phyloP scores from a whole-genome alignment of 35 echinoderm and acorn worm species.

The Heliocidaris erythrogramma region DNA sequence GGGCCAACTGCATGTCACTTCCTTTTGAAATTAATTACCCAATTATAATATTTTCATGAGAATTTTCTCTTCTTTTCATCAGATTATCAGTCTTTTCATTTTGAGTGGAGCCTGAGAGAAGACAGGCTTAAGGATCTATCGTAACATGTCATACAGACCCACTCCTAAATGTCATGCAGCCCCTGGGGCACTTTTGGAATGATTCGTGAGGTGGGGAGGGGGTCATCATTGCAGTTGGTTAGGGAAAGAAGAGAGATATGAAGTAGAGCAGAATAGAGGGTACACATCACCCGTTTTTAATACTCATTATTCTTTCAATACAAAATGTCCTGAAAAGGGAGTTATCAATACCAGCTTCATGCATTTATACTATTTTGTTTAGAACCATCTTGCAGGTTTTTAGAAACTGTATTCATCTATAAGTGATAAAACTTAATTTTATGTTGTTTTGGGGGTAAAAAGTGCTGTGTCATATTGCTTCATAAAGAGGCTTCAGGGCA shows the following conservation, averaged over 20 bases:
- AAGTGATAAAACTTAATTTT: too few relatives aligned
- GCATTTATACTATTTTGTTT: too few relatives aligned
- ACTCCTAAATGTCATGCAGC: neutral
- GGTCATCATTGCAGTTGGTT: neutral
- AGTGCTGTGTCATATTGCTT: too few relatives aligned
- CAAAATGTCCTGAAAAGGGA: too few relatives aligned
- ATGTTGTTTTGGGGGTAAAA: too few relatives aligned
- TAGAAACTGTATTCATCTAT: too few relatives aligned
- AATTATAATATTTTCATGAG: neutral
- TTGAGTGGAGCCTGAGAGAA: neutral
- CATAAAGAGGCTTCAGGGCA: too few relatives aligned
- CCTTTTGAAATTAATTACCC: neutral
- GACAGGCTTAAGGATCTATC: neutral
- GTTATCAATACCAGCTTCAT: too few relatives aligned
- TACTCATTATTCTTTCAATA: too few relatives aligned
- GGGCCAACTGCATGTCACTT: neutral
- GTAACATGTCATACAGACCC: neutral
- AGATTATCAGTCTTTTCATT: neutral
- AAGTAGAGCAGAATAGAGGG: neutral
- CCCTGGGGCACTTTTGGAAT: neutral
- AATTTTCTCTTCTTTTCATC: neutral
- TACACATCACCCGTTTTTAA: neutral
- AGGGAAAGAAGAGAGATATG: neutral
- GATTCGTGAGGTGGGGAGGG: neutral
- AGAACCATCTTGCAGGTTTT: too few relatives aligned